These are phyloP conservation scores for Cryptocheilus praepositus DNA, from an alignment of 2,888 invertebrate species.

Conservation along the genomic window DNA sequence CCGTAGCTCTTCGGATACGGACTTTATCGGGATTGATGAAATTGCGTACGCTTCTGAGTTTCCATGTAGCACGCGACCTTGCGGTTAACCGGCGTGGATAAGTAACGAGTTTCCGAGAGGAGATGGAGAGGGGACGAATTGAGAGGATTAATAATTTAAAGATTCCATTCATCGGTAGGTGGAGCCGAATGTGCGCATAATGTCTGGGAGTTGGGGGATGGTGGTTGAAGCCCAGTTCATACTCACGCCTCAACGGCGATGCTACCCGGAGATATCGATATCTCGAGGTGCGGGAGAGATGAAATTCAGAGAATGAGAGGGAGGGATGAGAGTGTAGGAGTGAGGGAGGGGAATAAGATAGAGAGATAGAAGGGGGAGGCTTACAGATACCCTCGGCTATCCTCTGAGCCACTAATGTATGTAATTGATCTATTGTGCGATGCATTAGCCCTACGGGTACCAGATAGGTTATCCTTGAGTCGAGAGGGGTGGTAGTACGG, in stretches of 20 bases:
- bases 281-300: slow-evolving; percentile 28
- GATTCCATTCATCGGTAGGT: not conserved
- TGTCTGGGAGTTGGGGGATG: slow-evolving; percentile 2
- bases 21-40: too few relatives aligned
- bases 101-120: slow-evolving; percentile 1
- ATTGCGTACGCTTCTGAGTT: not conserved
- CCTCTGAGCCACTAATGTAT: slow-evolving; percentile 67
- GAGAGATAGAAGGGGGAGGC: slow-evolving; percentile 39
- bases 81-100: not conserved
- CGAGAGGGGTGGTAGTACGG: slow-evolving; percentile 34
- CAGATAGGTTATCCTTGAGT: slow-evolving; percentile 57
- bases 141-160: slow-evolving; percentile 9
- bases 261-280: slow-evolving; percentile 56
- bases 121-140: not conserved
- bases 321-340: slow-evolving; percentile 25
- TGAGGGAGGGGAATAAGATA: slow-evolving; percentile 10
- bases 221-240: slow-evolving; percentile 40
- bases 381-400: slow-evolving; percentile 62
- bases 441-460: slow-evolving; percentile 67
- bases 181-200: slow-evolving; percentile 1
- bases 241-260: slow-evolving; percentile 39
- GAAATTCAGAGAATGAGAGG: slow-evolving; percentile 19
- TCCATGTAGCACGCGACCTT: slow-evolving; percentile 3
- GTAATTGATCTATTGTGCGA: slow-evolving; percentile 74
- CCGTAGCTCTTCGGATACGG: too few relatives aligned